phyloP scores from a whole-genome alignment of 1,140 invertebrate species.

The Brachionus angularis region DNA sequence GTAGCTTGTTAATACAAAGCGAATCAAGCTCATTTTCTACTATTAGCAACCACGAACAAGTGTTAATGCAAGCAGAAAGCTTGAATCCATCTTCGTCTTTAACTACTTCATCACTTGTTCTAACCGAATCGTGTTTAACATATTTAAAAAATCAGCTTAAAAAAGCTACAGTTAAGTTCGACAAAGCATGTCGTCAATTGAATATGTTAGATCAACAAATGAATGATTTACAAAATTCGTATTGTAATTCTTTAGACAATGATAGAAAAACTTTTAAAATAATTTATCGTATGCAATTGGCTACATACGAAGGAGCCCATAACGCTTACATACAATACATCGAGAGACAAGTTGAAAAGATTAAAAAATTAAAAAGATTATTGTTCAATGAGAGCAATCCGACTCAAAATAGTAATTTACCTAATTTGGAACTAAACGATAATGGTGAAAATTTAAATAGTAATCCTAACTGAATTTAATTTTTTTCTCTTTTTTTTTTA shows the following conservation, averaged over 20 bases:
- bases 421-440: too few species aligned
- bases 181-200: constrained; percentile 37
- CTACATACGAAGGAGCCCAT: constrained; percentile 33
- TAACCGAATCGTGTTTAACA: constrained; percentile 18
- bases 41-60: too few species aligned
- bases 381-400: constrained; percentile 28
- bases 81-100: neutral
- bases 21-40: too few species aligned
- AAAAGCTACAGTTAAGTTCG: constrained; percentile 38
- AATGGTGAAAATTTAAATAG: too few species aligned
- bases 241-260: constrained; percentile 18
- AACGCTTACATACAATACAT: constrained; percentile 42
- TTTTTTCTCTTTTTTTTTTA: too few species aligned
- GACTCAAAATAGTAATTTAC: too few species aligned
- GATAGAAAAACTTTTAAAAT: constrained; percentile 43
- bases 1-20: too few species aligned
- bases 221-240: constrained; percentile 40
- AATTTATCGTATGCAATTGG: constrained; percentile 41
- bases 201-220: constrained; percentile 33
- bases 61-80: neutral
- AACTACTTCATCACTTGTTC: neutral
- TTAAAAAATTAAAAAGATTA: constrained; percentile 18
- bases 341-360: constrained; percentile 39
- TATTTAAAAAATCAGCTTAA: constrained; percentile 10
- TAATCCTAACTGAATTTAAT: too few species aligned